phyloP scores from a whole-genome alignment of 2,797 vertebrate genomes.

The Pipistrellus nathusii region DNA sequence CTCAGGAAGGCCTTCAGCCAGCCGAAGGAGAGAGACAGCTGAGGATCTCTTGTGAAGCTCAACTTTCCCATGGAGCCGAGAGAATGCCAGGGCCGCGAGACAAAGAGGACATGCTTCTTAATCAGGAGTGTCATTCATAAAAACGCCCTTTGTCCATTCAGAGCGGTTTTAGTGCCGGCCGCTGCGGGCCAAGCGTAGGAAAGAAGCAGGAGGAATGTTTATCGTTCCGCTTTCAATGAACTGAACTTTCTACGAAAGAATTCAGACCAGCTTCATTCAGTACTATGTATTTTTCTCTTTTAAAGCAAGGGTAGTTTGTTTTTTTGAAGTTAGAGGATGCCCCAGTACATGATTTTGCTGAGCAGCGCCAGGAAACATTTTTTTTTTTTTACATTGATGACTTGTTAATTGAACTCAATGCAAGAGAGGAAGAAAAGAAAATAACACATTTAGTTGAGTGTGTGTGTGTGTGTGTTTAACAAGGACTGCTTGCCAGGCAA shows the following conservation, averaged over 20 bases:
- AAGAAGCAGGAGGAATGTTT: slow-evolving; percentile 64
- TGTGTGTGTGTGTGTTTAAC: background rate
- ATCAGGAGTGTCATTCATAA: slow-evolving; percentile 73
- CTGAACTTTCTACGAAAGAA: slow-evolving; percentile 63
- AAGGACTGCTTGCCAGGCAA: background rate
- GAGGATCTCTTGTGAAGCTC: slow-evolving; percentile 64
- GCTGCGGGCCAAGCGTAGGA: background rate
- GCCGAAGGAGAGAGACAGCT: slow-evolving; percentile 5
- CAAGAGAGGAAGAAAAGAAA: background rate
- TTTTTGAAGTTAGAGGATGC: background rate
- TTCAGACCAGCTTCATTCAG: slow-evolving; percentile 32
- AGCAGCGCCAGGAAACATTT: slow-evolving; percentile 1
- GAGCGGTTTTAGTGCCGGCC: background rate
- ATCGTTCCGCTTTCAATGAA: slow-evolving; percentile 61
- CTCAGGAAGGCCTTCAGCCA: background rate
- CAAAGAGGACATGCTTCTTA: slow-evolving; percentile 62
- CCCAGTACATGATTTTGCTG: background rate
- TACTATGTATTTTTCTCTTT: background rate
- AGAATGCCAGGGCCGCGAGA: slow-evolving; percentile 58
- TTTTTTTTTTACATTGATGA: background rate
- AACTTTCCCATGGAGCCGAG: slow-evolving; percentile 75
- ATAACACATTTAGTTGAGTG: background rate
- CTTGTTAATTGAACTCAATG: slow-evolving; percentile 30
- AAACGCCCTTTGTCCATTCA: slow-evolving; percentile 74
- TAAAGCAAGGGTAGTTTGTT: slow-evolving; percentile 11